Evolutionary conservation across 2,113 vertebrate genomes (phyloP).

Genomic region (Ramphastos sulfuratus): DNA sequence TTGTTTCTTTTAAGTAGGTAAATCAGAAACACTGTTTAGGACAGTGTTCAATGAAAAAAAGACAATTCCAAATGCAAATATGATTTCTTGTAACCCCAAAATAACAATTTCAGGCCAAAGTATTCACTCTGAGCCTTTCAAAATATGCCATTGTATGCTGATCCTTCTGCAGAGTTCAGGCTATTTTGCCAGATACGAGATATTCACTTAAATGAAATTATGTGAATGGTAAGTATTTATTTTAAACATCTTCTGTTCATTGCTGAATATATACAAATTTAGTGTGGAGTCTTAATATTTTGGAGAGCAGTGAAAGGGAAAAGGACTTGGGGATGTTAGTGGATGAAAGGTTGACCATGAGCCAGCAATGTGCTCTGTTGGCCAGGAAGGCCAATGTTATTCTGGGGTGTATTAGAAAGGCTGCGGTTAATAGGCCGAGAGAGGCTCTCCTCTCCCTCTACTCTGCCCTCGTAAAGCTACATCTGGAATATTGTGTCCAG

Average conservation of each 20-base stretch:
- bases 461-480: too few species aligned
- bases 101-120: background rate
- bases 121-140: background rate
- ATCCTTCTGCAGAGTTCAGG: background rate
- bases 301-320: too few species aligned
- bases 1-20: background rate
- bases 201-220: background rate
- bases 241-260: background rate
- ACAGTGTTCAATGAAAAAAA: background rate
- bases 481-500: too few species aligned
- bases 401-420: too few species aligned
- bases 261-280: background rate
- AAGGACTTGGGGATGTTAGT: too few species aligned
- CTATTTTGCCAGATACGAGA: background rate
- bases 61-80: background rate
- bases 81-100: background rate
- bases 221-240: background rate
- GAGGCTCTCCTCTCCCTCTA: too few species aligned
- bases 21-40: background rate
- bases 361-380: too few species aligned
- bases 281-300: background rate
- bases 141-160: background rate
- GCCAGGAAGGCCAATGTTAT: too few species aligned
- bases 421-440: too few species aligned
- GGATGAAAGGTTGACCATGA: too few species aligned